Evolutionary conservation across 2,797 vertebrate species (phyloP), one percentile per base, ranked within the genome.

Genomic region (Pempheris klunzingeri): DNA sequence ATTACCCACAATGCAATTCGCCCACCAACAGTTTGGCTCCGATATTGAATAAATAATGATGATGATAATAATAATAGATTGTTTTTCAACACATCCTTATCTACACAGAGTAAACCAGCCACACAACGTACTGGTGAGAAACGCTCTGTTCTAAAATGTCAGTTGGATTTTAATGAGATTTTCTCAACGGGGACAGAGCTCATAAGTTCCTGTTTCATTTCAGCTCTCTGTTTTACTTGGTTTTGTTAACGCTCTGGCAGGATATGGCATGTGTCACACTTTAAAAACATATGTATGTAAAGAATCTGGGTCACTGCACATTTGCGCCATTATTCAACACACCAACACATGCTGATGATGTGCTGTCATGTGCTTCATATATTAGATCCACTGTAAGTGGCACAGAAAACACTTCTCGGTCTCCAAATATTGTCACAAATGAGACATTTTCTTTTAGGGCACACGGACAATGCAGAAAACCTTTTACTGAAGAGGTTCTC

Each of bases 291-390:
- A 65, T 26, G 17, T 46, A 30, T 47, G 30, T 47, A 39, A 65
- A 6, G 10, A 61, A 30, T 68, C 59, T 34, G 36, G 66, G 57
- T 67, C 74, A 72, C 52, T 39, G 70, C 65, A 74, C 69, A 59
- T 72, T 74, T 52, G 57, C n/a, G 28, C 38, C 38, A 15, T 50
- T 34, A 2, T 61, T 49, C 34, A 47, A 30, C 39, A 32, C 71
- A 32, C 46, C 11, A 10, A 15, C n/a, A 7, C 26, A 36, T 55
- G 77, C n/a, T 73, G 44, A 7, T 2, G 32, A 44, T 47, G 57
- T 38, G 46, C 61, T 64, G 24, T 50, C 14, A 44, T 64, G 22
- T 49, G 17, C n/a, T 28, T 59, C 18, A 10, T 47, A 7, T 14
- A 12, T 54, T n/a, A 26, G 36, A 74, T 36, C 15, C 1, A 1